phyloP scores from a whole-genome alignment of 2,113 vertebrate species.

The Lophotis ruficrista region DNA sequence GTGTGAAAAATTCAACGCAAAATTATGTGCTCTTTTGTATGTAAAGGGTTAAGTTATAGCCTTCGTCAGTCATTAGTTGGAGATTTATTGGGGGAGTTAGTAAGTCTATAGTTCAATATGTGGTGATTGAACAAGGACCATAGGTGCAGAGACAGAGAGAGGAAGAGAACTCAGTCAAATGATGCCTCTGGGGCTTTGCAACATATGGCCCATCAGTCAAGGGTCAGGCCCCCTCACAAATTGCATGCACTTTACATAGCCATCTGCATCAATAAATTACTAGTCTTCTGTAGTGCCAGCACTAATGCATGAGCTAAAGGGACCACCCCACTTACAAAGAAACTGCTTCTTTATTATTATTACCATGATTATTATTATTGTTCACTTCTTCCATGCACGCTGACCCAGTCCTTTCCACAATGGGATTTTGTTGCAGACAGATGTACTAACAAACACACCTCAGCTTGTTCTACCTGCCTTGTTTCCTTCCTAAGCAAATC shows the following conservation, averaged over 20 bases:
- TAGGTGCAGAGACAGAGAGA: conserved; percentile 75
- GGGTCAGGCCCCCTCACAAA: conserved; percentile 89
- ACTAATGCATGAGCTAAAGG: conserved; percentile 72
- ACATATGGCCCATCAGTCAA: conserved; percentile 87
- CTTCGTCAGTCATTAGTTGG: conserved; percentile 80
- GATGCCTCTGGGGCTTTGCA: conserved; percentile 80
- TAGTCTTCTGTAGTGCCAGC: conserved; percentile 60
- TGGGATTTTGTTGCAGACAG: not conserved
- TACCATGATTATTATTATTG: not conserved
- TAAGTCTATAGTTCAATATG: conserved; percentile 81
- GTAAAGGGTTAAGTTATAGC: conserved; percentile 85
- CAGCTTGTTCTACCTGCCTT: not conserved
- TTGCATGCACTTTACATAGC: conserved; percentile 88
- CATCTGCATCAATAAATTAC: conserved; percentile 87
- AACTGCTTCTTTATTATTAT: conserved; percentile 53
- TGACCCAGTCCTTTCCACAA: conserved; percentile 2
- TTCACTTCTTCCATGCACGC: not conserved
- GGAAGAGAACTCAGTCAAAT: conserved; percentile 81
- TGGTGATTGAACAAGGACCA: conserved; percentile 80
- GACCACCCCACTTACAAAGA: conserved; percentile 64
- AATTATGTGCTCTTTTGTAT: conserved; percentile 59
- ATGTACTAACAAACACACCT: not conserved
- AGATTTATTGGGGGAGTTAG: conserved; percentile 83
- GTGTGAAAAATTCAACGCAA: conserved; percentile 55
- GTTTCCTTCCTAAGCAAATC: not conserved